Base-by-base conservation (phyloP, 2,888 invertebrate species). In the Brachypalpus laphriformis region DNA sequence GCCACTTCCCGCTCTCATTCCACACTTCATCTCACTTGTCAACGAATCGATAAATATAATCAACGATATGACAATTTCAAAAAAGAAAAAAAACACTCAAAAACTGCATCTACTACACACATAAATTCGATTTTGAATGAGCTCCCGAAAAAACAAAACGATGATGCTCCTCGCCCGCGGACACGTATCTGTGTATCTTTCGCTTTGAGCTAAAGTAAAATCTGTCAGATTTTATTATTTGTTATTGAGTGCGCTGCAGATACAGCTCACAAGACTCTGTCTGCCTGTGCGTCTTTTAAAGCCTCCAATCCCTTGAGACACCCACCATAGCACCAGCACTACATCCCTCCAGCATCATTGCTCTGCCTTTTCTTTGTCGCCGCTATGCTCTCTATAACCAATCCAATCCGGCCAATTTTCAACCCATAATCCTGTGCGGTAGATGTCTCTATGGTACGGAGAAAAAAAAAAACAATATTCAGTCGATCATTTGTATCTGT, bases 401-500 rank as follows among this genome's bases (percentile, higher is more conserved):
- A 66, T 37, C 70, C 70, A 70, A 74, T 63, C 16, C 70, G 61
- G 70, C 47, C 78, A 82, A 82, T 77, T 82, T 72, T 59, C 77
- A 72, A 71, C 16, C 66, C 78, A 80, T 81, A 85, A 85, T 85
- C 85, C 85, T 81, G 74, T 22, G 75, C 47, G 68, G 68, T 45
- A 31, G 56, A 66, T 78, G 28, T 78, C 72, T 77, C 54, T 63
- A 68, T 31, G 37, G 49, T 59, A 54, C 31, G 2, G 51, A 28
- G 3, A 45, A 28, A 4, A 34, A 57, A 51, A 59, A 56, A 49
- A 59, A 54, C 66, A 31, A 34, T 20, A 83, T 78, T 56, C 75
- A 45, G 74, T 75, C 80, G 85, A 85, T 85, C 85, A 81, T 85
- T 81, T 85, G 85, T 85, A 85, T 85, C 81, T 85, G 85, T 85